Base-by-base conservation (phyloP, 1,140 invertebrate species). In the Hyles vespertilio region DNA sequence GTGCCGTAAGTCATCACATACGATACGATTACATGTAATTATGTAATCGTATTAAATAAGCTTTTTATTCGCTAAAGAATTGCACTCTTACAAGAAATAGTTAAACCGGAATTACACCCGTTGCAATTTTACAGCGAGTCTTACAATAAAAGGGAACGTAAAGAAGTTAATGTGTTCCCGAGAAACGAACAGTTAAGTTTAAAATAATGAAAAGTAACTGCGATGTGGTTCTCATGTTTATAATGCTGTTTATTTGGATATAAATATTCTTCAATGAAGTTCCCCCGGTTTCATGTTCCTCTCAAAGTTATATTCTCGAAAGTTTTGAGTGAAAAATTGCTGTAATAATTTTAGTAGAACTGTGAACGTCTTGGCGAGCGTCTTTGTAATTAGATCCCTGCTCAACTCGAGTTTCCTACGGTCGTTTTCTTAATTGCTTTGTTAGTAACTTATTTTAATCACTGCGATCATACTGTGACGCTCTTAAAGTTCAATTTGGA, bases 311-410 rank as follows among this genome's bases (percentile, higher is more conserved):
- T 40, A 40, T 59, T 61, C 59, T 70, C 62, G 64, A 67, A 80
- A 72, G 67, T 75, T 78, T 73, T 69, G 56, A 75, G 72, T 83
- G 77, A 81, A 83, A 78, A 83, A 81, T 81, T 79, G 69, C 77
- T 60, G 77, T 77, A 80, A 81, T 84, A 77, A 80, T 84, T 81
- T 80, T 71, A 66, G 69, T 70, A 63, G 71, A 68, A 72, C 65
- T 71, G 69, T 64, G 69, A 72, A 72, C 75, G 69, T 79, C 79
- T 76, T 77, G 77, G 70, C 62, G 58, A 61, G 54, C 72, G 68
- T 75, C 75, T 74, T 72, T 72, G 70, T 79, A 76, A 80, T 81
- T 79, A 77, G 74, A 80, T 75, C 70, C 61, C 61, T 62, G 65
- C 68, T 78, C 69, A 81, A 77, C 71, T 70, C 55, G 61, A 64